Base-by-base conservation (phyloP, 2,797 vertebrate species). In the Acrossocheilus wenchowensis region DNA sequence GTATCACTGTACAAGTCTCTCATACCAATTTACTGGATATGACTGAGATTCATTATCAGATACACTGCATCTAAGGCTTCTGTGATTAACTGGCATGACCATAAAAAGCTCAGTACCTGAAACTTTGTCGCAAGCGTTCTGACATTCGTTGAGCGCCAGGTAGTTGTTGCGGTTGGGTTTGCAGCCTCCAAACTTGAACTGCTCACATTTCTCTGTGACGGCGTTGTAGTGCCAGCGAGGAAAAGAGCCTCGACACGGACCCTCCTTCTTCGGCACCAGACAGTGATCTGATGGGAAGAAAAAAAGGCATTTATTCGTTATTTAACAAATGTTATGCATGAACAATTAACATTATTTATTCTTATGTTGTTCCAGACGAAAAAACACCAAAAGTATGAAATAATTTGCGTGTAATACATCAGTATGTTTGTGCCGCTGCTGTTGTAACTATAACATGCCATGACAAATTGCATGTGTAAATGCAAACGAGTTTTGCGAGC, bases 151-250 rank as follows among this genome's bases (percentile, higher is more conserved):
- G 66, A 94, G 77, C 26, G 91, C 23, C 78, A 99, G 88, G 80
- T 98, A 99, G 93, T 99, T 99, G 92, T 99, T 99, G 87, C 95
- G 95, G 92, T 99, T 99, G 75, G 94, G 91, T 79, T 90, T 95
- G 94, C 98, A 96, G 87, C 95, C 95, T 2, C 95, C 96, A 30
- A 92, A 96, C 0, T 0, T 36, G 85, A 96, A 96, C 71, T 66
- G 0, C 89, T 97, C 95, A 78, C 98, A 99, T 48, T 93, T 87
- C 89, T 96, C 92, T 0, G 95, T 94, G 7, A 80, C 93, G 0
- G 94, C 95, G 14, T 97, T 96, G 84, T 97, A 98, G 90, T 97
- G 97, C 97, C 97, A 99, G 81, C 98, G 97, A 1, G 94, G 95
- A 88, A 97, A 99, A 57, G 96, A 89, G 0, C 97, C 97, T 0